phyloP scores from a whole-genome alignment of 2,113 vertebrate genomes.

The Callocephalon fimbriatum region DNA sequence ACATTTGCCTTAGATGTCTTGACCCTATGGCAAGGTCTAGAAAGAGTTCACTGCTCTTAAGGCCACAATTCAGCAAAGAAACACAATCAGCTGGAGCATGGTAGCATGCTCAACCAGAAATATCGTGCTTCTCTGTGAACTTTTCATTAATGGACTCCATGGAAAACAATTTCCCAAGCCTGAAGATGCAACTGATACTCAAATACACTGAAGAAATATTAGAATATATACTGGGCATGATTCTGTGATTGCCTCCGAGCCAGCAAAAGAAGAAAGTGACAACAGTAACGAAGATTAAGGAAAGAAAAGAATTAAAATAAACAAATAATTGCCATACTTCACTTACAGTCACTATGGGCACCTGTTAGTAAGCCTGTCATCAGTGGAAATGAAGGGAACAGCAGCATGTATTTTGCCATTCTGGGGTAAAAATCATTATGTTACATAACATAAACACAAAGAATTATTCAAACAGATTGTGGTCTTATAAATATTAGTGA shows the following conservation, averaged over 20 bases:
- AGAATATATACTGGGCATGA: not conserved
- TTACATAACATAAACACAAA: not conserved
- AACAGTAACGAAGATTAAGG: not conserved
- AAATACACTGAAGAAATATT: not conserved
- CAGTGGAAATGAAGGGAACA: not conserved
- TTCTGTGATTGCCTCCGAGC: not conserved
- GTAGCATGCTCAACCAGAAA: not conserved
- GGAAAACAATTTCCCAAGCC: not conserved
- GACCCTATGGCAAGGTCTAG: not conserved
- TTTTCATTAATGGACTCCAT: not conserved
- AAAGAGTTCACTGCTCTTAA: not conserved
- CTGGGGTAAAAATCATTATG: accelerated
- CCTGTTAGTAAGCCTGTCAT: not conserved
- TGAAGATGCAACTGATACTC: not conserved
- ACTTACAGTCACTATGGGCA: not conserved
- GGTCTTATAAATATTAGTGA: not conserved
- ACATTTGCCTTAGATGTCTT: not conserved
- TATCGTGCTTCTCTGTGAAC: not conserved
- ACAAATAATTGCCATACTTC: not conserved
- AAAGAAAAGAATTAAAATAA: not conserved
- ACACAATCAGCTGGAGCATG: not conserved
- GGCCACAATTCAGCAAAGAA: not conserved
- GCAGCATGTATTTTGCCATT: not conserved
- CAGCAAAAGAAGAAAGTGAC: not conserved
- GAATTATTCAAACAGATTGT: not conserved